phyloP scores from a whole-genome alignment of 2,797 vertebrate species.

The Tiaroga cobitis region DNA sequence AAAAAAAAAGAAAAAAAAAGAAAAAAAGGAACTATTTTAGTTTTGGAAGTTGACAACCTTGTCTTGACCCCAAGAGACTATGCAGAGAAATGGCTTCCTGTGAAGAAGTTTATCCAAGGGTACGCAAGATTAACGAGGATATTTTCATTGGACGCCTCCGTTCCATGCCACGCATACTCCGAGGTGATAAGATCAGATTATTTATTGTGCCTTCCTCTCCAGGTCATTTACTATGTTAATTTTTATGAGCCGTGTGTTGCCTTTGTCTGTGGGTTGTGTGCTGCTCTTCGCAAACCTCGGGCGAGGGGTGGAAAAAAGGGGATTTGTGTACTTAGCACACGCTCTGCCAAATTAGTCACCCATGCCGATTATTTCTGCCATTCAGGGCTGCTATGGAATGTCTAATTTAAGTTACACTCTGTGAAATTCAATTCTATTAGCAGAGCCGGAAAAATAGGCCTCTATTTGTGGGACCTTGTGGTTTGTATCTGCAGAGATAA shows the following conservation, averaged over 20 bases:
- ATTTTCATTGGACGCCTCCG: conserved; percentile 89
- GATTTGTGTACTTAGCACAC: conserved; percentile 94
- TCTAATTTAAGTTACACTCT: conserved; percentile 89
- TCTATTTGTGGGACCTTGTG: conserved; percentile 81
- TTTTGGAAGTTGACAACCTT: conserved; percentile 83
- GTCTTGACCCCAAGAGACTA: conserved; percentile 85
- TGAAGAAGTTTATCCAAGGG: conserved; percentile 87
- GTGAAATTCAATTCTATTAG: conserved; percentile 91
- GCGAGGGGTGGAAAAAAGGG: conserved; percentile 79
- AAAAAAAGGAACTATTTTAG: conserved; percentile 62
- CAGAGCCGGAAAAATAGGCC: conserved; percentile 74
- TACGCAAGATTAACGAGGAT: conserved; percentile 86
- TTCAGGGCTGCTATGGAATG: conserved; percentile 86
- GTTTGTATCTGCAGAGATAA: conserved; percentile 80
- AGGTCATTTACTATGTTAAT: conserved; percentile 98
- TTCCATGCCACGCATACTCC: conserved; percentile 78
- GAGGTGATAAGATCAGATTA: conserved; percentile 88
- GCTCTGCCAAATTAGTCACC: conserved; percentile 92
- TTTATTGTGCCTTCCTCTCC: conserved; percentile 90
- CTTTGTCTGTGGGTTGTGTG: conserved; percentile 90
- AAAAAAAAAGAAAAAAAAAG: neutral
- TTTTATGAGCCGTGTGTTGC: conserved; percentile 92
- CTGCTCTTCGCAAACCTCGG: conserved; percentile 88
- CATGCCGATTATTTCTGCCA: conserved; percentile 93
- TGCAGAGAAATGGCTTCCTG: conserved; percentile 88